Base-by-base conservation (phyloP, 2,113 vertebrate species). In the Phoxinus phoxinus region DNA sequence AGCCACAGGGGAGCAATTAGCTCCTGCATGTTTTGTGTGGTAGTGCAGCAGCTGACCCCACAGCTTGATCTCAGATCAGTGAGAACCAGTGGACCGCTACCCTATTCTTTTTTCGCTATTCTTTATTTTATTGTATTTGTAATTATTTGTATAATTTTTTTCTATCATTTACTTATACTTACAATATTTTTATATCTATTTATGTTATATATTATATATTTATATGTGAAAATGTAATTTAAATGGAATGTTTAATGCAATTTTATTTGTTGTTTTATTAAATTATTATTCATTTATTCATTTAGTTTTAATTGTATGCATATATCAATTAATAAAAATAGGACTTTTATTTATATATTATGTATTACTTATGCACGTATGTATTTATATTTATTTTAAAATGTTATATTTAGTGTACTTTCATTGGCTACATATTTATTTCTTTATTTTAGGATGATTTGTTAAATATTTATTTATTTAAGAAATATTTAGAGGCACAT, bases 1-100 rank as follows among this genome's bases (percentile, higher is more conserved):
- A 88, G 77, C 88, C 84, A 76, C 53, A 67, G 86, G 89, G 71
- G 79, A 83, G 53, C 86, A 88, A 91, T 93, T 88, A 89, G 56
- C 84, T 75, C 25, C 25, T 86, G 65, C 86, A 83, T 30, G 79
- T 83, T 87, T 86, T 83, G 78, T 84, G 67, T 83, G 65, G 79
- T 73, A 84, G 83, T 89, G 88, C 46, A 81, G 84, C 21, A 17
- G 74, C 86, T 86, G 85, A 89, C 87, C 73, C 30, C 74, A 63
- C 86, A 85, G 89, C 86, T 87, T 86, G 12, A 41, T 56, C 77
- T 84, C 48, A 89, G 81, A 82, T 77, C 21, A 53, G 51, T 82
- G 27, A 41, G 59, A 37, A 73, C 15, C 4, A 56, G 17, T 56
- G 0, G 27, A 23, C 46, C 10, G 9, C 15, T 56, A 30, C 19